Evolutionary conservation across 2,797 vertebrate genomes (phyloP).

Genomic region (Hydrophis major): DNA sequence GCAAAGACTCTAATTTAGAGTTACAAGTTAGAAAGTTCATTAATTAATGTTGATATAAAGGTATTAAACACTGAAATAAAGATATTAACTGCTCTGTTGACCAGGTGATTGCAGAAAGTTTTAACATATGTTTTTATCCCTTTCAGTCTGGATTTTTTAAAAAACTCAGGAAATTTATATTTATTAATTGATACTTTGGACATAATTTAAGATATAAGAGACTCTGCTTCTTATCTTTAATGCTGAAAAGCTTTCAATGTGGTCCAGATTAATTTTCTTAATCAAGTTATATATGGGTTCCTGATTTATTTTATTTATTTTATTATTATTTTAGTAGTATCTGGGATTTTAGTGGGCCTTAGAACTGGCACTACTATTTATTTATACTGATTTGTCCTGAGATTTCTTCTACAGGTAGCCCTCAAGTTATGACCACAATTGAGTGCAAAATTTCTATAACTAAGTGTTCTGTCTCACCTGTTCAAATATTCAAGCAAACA

Average conservation of each 20-base stretch:
- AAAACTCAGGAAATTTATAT: background rate
- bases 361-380: background rate
- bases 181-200: background rate
- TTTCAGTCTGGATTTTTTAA: background rate
- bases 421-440: background rate
- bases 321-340: background rate
- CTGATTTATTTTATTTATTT: background rate
- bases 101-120: background rate
- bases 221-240: background rate
- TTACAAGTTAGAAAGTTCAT: background rate
- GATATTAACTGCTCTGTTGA: background rate
- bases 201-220: background rate
- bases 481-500: too few relatives aligned
- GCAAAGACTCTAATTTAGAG: background rate
- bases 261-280: background rate
- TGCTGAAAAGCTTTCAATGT: background rate
- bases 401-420: background rate
- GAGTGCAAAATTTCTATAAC: background rate
- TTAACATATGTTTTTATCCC: background rate
- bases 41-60: background rate
- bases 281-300: background rate
- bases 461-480: background rate
- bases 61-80: background rate
- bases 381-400: background rate
- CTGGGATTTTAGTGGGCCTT: background rate